Evolutionary conservation across 2,888 invertebrate species (phyloP), one percentile per base, ranked within the genome.

Genomic region (Cerceris ruficornis): DNA sequence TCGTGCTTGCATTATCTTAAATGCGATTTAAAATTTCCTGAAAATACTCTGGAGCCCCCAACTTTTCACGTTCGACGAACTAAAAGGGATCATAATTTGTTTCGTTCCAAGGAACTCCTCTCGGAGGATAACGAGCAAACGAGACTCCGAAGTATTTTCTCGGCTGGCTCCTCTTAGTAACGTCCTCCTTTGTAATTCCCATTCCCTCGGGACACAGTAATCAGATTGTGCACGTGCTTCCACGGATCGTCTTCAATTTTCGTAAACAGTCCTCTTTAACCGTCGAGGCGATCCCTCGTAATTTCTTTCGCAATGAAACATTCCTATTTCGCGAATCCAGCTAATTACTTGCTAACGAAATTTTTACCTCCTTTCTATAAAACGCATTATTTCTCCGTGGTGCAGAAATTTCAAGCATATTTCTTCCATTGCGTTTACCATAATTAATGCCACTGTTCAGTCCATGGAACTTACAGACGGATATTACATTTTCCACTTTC

Each of bases 1-100:
- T 14, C n/a, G 41, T 7, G 28, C 28, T 50, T 41, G 49, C 57
- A 6, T 55, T 61, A 61, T 42, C 55, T 67, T 57, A 61, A 67
- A 58, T 55, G 55, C 17, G 46, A 61, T 67, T 55, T 15, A 17
- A 17, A n/a, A 60, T 50, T 60, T 61, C 14, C 39, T 6, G n/a
- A 17, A 61, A 61, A 61, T 43, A 46, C 13, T 15, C 7, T 11
- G 14, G 46, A 46, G 57, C 11, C 60, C 4, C 46, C 14, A 46
- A 46, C 13, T 6, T 17, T 46, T 62, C 62, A n/a, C 39, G 43
- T 28, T 50, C 28, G 28, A 9, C 49, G 50, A 13, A 50, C 39
- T 8, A 14, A 14, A 39, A 28, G 28, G 55, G 55, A 57, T 17
- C 7, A 39, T 57, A 15, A 17, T 57, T 39, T 57, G 17, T 39